Evolutionary conservation across 2,113 vertebrate genomes (phyloP), one percentile per base, ranked within the genome.

Genomic region (Cisticola juncidis): DNA sequence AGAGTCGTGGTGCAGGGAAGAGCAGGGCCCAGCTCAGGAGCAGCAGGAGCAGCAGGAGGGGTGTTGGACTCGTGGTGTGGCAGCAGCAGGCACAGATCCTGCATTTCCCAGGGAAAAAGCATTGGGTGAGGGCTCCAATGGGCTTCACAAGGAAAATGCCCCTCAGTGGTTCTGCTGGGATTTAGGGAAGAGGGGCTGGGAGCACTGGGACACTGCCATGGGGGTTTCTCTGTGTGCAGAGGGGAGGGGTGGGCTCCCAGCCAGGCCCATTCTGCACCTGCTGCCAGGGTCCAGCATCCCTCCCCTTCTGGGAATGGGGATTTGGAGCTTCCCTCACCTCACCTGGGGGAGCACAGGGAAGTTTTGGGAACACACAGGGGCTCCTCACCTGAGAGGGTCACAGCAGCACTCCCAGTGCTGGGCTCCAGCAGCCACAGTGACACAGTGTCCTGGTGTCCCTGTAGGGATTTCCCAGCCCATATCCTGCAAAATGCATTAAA

Each of bases 31-130:
- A 53, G 76, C 76, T 64, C 76, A 64, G 36, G 42, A 47, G 68
- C 9, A 70, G 47, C 35, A 51, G 68, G 25, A 58, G 47, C 29
- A 64, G 58, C 58, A 51, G 74, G 29, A 42, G 44, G 21, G 16
- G 28, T 60, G 35, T 11, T 57, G 50, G 35, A 51, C 17, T 48
- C 0, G 0, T 45, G 73, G 8, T 54, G 19, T 91, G 26, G 38
- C 9, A 13, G 76, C 50, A 78, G 42, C 45, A 50, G n/a, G 56
- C 33, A 85, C 0, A 1, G 45, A 29, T 83, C 44, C 74, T 62
- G 54, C 50, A 40, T 1, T 81, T 16, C 35, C 0, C 0, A 45
- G 7, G 17, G 21, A 9, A 11, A n/a, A 28, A 45, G 21, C 21
- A 2, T 18, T 21, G 50, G 33, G 20, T 62, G 65, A 62, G 44